These are phyloP conservation scores for Panorpa germanica DNA, from an alignment of 2,888 invertebrate genomes.

Conservation along the genomic window DNA sequence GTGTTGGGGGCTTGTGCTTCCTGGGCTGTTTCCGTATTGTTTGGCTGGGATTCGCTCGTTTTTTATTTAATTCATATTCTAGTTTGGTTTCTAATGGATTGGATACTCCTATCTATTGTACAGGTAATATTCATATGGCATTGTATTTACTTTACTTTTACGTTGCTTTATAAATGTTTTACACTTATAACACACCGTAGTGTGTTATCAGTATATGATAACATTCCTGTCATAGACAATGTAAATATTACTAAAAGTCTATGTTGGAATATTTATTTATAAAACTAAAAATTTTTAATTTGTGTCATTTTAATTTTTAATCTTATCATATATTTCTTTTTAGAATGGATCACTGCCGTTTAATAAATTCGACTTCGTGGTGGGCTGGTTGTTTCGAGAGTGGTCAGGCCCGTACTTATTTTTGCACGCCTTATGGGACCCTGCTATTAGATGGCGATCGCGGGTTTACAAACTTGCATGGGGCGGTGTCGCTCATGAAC, in stretches of 20 bases:
- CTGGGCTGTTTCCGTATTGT: constrained; percentile 66
- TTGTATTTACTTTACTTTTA: too few species aligned
- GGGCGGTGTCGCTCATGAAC: constrained; percentile 89
- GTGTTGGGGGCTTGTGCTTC: constrained; percentile 81
- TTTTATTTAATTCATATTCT: constrained; percentile 86
- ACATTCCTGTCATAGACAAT: too few species aligned
- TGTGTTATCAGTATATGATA: too few species aligned
- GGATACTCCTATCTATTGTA: constrained; percentile 73
- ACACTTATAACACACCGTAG: too few species aligned
- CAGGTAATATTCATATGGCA: too few species aligned
- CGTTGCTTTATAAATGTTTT: too few species aligned
- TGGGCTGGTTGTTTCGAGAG: constrained; percentile 91
- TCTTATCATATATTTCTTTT: constrained; percentile 16
- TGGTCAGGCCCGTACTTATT: constrained; percentile 77
- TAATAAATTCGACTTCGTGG: constrained; percentile 83
- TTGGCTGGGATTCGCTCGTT: constrained; percentile 75
- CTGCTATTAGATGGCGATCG: constrained; percentile 85
- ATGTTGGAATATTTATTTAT: constrained; percentile 1
- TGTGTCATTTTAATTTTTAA: constrained; percentile 8
- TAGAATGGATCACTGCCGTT: constrained; percentile 85
- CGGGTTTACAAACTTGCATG: constrained; percentile 80
- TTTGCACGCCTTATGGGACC: constrained; percentile 68
- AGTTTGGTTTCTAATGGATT: constrained; percentile 92
- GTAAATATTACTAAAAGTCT: constrained; percentile 1
- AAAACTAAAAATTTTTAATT: not conserved